Conservation (phyloP, 1,140 invertebrate species). For the Solen grandis region DNA sequence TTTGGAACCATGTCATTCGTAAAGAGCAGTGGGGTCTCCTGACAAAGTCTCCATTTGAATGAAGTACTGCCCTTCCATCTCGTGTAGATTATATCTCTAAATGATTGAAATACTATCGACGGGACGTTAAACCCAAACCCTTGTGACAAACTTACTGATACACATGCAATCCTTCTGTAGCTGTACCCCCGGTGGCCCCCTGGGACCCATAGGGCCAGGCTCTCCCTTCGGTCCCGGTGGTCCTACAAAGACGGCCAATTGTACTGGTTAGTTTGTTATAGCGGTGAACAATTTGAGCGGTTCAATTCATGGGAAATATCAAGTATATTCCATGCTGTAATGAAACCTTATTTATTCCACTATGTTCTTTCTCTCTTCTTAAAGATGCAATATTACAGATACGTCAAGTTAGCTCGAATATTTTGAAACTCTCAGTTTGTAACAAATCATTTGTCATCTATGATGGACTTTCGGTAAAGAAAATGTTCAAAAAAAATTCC, state of each 20-base stretch:
- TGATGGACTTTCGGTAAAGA: no score
- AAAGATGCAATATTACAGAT: not conserved
- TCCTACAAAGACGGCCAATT: not conserved
- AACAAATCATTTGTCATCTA: no score
- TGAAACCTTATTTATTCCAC: not conserved
- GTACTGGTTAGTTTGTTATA: not conserved
- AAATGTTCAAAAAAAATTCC: no score
- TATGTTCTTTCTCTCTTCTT: no score
- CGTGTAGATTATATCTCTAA: no score
- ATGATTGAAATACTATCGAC: no score
- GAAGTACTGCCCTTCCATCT: no score
- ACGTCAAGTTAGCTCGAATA: not conserved
- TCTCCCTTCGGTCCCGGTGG: conserved; percentile 85
- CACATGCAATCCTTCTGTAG: conserved; percentile 34
- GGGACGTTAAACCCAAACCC: no score
- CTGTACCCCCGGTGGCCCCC: conserved; percentile 41
- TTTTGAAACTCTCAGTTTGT: no score
- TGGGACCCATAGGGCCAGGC: conserved; percentile 60
- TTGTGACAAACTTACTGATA: conserved; percentile 30
- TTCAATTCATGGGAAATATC: not conserved
- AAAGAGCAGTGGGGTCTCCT: no score
- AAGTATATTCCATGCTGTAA: not conserved
- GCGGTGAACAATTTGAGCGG: not conserved
- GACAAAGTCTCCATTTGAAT: no score
- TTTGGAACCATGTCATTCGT: no score